Conservation (phyloP, 2,113 vertebrate species). For the Nyctibius bracteatus region DNA sequence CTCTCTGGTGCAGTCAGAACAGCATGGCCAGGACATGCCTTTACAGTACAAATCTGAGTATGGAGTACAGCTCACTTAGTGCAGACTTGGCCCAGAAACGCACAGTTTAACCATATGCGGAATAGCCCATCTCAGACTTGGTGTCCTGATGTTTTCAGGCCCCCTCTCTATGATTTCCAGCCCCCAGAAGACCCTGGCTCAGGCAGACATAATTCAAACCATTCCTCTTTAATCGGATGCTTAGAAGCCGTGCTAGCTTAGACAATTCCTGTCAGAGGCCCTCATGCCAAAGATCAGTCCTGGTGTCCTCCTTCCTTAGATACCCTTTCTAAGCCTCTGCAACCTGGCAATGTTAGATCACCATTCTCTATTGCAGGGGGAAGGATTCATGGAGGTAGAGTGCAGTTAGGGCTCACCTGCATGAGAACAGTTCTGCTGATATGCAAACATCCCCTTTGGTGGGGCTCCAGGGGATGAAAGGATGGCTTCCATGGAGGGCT, state of each 20-base stretch:
- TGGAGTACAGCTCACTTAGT: not conserved
- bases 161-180: not conserved
- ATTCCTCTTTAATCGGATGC: not conserved
- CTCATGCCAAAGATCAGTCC: not conserved
- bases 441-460: not conserved
- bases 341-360: not conserved
- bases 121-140: not conserved
- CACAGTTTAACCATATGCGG: not conserved
- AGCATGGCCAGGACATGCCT: not conserved
- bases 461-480: not conserved
- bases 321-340: not conserved
- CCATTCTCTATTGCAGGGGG: not conserved
- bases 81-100: not conserved
- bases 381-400: not conserved
- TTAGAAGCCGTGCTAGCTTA: not conserved
- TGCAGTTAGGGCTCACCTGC: not conserved
- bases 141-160: not conserved
- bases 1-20: not conserved
- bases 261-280: not conserved
- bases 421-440: not conserved
- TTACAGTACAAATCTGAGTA: not conserved
- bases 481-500: not conserved
- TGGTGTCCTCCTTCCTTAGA: not conserved
- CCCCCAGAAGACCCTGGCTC: not conserved
- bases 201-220: not conserved